Evolutionary conservation across 2,113 vertebrate genomes (phyloP).

Genomic region (Proteles cristata): DNA sequence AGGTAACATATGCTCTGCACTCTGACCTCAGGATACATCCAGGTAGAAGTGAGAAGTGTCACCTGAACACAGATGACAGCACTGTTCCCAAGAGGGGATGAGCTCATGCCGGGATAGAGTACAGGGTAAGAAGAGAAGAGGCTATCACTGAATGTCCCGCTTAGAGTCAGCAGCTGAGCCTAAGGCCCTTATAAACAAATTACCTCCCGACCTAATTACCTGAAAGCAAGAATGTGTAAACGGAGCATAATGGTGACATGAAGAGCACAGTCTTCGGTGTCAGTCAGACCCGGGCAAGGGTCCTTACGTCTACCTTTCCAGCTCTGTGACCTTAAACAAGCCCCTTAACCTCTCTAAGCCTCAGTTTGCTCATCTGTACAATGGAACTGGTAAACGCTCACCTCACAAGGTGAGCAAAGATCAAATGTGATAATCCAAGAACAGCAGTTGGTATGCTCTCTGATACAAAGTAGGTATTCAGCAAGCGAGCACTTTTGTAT

Average conservation of each 20-base stretch:
- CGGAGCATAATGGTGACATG: rapidly evolving
- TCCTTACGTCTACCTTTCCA: neutral
- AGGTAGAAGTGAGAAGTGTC: neutral
- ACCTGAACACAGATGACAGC: neutral
- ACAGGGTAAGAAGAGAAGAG: slow-evolving; percentile 44
- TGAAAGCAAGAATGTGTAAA: slow-evolving; percentile 1
- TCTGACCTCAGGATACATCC: neutral
- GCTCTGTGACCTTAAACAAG: neutral
- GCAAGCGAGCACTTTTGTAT: too few relatives aligned
- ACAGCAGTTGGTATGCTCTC: neutral
- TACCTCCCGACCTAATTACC: slow-evolving; percentile 58
- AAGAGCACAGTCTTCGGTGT: neutral
- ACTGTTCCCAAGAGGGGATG: neutral
- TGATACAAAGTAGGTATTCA: neutral
- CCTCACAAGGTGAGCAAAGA: neutral
- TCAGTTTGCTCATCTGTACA: neutral
- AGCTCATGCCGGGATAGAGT: neutral
- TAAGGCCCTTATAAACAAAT: slow-evolving; percentile 34
- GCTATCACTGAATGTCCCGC: neutral
- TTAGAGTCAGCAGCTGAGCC: neutral
- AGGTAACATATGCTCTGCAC: neutral
- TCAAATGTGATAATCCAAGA: neutral
- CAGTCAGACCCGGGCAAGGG: neutral
- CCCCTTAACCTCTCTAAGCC: neutral
- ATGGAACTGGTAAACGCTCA: neutral